Evolutionary conservation across 2,113 vertebrate genomes (phyloP), one percentile per base, ranked within the genome.

Genomic region (Tragelaphus scriptus): DNA sequence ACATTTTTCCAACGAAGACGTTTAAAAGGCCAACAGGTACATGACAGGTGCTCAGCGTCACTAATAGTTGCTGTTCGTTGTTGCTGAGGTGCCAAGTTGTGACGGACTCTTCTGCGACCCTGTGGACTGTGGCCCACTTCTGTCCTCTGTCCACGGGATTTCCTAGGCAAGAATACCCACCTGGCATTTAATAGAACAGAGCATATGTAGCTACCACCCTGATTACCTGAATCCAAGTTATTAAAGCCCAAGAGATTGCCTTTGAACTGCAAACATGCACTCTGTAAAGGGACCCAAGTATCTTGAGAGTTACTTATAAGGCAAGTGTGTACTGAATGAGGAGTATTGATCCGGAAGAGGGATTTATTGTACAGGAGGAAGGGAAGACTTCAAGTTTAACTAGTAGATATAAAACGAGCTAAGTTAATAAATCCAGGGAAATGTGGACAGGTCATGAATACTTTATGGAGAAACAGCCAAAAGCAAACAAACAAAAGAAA

Each of bases 321-420:
- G 58, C 21, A 49, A 12, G n/a, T 51, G 8, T 84, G n/a, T 40
- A 25, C 13, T 44, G 44, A 80, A 40, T 26, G 13, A 90, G 36
- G 6, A 36, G 3, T 85, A 80, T 25, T 88, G 91, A 82, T 95
- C 87, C n/a, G 71, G n/a, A 84, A 51, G 51, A 86, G 56, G 21
- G 30, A 93, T 89, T 56, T 47, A 58, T 49, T 84, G 36, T 51
- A 61, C 17, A 68, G 55, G 26, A 93, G 51, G 32, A 92, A 92
- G 85, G 36, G 86, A 93, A 89, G 51, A 91, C 58, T 87, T 91
- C 56, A 71, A 81, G 61, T 40, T 58, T 96, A 88, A 91, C 81
- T 10, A 84, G 75, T 16, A 90, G n/a, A 90, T 96, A 94, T 87
- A 89, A 95, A 96, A 92, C n/a, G 49, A 93, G 40, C 36, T 77